Percentiles rank a stretch among this genome's conserved stretches.
Evolutionary conservation across 2,888 invertebrate genomes (phyloP).

Genomic region (Diarsia dahlii): DNA sequence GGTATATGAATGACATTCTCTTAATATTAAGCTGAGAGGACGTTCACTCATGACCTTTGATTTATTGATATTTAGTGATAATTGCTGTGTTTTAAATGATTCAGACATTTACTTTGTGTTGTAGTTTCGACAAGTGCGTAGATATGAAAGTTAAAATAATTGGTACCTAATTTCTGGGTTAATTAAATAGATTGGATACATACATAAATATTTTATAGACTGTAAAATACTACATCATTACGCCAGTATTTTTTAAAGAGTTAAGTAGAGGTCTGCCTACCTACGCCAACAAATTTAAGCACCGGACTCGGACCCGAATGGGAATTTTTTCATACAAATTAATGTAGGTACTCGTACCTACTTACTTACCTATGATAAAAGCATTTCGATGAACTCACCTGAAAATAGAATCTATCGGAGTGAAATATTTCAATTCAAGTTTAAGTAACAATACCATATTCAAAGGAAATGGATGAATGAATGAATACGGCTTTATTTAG

Average conservation of each 20-base stretch:
- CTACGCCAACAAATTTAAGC: not conserved
- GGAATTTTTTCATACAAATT: not conserved
- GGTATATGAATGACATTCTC: not conserved
- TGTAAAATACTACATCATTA: not conserved
- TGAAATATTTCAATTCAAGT: conserved; percentile 4
- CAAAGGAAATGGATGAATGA: not conserved
- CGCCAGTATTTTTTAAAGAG: not conserved
- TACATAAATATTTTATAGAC: not conserved
- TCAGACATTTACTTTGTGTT: not conserved
- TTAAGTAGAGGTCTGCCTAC: too few relatives aligned
- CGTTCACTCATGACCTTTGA: conserved; percentile 13
- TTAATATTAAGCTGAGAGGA: not conserved
- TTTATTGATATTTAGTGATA: conserved; percentile 7
- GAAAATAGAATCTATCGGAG: not conserved
- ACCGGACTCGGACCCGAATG: not conserved
- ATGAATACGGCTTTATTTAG: too few relatives aligned
- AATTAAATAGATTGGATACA: not conserved
- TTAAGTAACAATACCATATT: not conserved
- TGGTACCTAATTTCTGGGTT: not conserved
- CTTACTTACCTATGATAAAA: not conserved
- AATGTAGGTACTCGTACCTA: not conserved
- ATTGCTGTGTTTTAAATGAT: conserved; percentile 2
- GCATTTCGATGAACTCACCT: not conserved
- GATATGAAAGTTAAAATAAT: not conserved
- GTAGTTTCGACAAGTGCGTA: not conserved